A percentile compares a stretch with the other conserved stretches of the same genome.
phyloP scores from a whole-genome alignment of 2,888 invertebrate genomes.

The Exocentrus adspersus region DNA sequence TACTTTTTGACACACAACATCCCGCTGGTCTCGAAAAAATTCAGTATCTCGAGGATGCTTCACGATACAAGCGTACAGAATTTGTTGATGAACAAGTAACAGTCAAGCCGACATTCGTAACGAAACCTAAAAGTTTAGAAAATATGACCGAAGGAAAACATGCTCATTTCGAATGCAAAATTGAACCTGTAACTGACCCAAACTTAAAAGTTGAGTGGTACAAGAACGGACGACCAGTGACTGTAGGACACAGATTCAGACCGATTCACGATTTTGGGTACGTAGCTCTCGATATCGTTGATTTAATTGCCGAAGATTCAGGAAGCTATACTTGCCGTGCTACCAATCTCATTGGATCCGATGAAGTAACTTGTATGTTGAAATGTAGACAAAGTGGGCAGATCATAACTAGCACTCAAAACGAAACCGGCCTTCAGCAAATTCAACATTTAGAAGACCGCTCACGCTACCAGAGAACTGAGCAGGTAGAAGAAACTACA shows the following conservation, averaged over 20 bases:
- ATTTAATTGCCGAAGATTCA: slow-evolving; percentile 94
- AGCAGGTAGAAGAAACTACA: slow-evolving; percentile 83
- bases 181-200: slow-evolving; percentile 96
- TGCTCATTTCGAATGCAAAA: slow-evolving; percentile 97
- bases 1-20: slow-evolving; percentile 89
- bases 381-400: slow-evolving; percentile 81
- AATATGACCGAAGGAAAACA: slow-evolving; percentile 89
- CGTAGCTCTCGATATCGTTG: slow-evolving; percentile 95
- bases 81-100: slow-evolving; percentile 85
- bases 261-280: slow-evolving; percentile 99
- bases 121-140: slow-evolving; percentile 86
- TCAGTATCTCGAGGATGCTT: slow-evolving; percentile 88
- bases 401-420: slow-evolving; percentile 86
- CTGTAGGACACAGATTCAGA: slow-evolving; percentile 93
- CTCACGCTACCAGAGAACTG: slow-evolving; percentile 78
- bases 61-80: slow-evolving; percentile 84
- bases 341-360: slow-evolving; percentile 88
- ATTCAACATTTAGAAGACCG: slow-evolving; percentile 90
- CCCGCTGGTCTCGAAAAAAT: slow-evolving; percentile 92
- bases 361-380: slow-evolving; percentile 81
- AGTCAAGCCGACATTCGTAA: slow-evolving; percentile 84
- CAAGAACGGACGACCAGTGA: slow-evolving; percentile 93
- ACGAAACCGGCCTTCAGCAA: slow-evolving; percentile 88
- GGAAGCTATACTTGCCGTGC: slow-evolving; percentile 95
- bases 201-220: slow-evolving; percentile 98